Evolutionary conservation across 2,797 vertebrate genomes (phyloP).

Genomic region (Lepilemur septentrionalis): DNA sequence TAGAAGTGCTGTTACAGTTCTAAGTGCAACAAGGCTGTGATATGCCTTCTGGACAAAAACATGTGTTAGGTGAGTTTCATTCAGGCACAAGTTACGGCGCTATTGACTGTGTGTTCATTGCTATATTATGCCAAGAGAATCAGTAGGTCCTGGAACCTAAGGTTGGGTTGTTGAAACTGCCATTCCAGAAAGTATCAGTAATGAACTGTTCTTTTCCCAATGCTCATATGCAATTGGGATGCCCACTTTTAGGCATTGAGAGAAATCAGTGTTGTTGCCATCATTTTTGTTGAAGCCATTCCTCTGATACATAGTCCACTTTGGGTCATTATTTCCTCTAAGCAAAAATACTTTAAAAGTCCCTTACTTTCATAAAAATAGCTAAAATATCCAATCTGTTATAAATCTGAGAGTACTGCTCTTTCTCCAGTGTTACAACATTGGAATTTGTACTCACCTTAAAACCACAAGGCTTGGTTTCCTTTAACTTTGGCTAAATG

Average conservation of each 20-base stretch:
- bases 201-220: background rate
- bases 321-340: background rate
- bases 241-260: background rate
- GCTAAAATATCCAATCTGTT: background rate
- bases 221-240: background rate
- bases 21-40: background rate
- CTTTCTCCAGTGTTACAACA: background rate
- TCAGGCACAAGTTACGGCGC: background rate
- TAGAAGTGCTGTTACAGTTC: background rate
- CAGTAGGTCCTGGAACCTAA: background rate
- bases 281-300: background rate
- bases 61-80: background rate
- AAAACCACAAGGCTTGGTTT: background rate
- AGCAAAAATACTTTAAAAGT: background rate
- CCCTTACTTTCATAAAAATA: background rate
- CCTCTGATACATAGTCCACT: background rate
- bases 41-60: background rate
- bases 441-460: background rate
- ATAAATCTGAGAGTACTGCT: background rate
- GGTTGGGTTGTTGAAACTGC: background rate
- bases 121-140: background rate
- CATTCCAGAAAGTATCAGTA: background rate
- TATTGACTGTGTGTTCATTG: fast-evolving
- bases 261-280: background rate
- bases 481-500: background rate